Percentiles rank a stretch among this genome's conserved stretches.
Conservation (phyloP, 2,797 vertebrate genomes). For the Yasuhikotakia modesta region DNA sequence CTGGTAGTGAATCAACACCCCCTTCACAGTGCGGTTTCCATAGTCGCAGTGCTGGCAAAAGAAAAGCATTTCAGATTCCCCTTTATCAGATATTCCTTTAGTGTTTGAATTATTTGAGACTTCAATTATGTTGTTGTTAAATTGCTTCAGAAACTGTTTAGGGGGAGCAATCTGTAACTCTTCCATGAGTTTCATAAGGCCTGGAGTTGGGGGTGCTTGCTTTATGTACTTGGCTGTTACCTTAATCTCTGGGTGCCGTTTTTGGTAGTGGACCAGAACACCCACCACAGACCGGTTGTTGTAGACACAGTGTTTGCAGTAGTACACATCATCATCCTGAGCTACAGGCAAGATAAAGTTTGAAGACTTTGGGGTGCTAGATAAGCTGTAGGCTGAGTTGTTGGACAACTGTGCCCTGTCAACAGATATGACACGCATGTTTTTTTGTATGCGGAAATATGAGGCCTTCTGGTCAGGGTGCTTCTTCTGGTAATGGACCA, state of each 20-base stretch:
- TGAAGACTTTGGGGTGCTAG: constrained; percentile 82
- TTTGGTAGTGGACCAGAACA: constrained; percentile 98
- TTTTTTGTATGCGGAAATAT: constrained; percentile 98
- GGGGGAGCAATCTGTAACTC: constrained; percentile 86
- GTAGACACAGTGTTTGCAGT: constrained; percentile 98
- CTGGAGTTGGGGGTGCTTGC: constrained; percentile 91
- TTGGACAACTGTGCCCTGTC: constrained; percentile 84
- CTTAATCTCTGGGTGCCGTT: constrained; percentile 97
- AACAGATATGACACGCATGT: constrained; percentile 93
- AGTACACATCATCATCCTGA: constrained; percentile 89
- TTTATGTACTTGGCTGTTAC: constrained; percentile 99
- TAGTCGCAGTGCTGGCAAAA: constrained; percentile 99
- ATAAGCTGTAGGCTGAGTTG: constrained; percentile 85
- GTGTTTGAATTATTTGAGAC: constrained; percentile 75
- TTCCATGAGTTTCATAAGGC: constrained; percentile 88
- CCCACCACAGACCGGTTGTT: constrained; percentile 98
- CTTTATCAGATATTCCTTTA: constrained; percentile 73
- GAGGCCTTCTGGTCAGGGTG: constrained; percentile 98
- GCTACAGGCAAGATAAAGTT: constrained; percentile 75
- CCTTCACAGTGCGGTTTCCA: constrained; percentile 96
- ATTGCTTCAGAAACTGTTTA: constrained; percentile 84
- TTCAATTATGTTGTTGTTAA: constrained; percentile 81
- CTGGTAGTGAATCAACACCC: constrained; percentile 98
- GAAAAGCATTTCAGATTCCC: constrained; percentile 91
- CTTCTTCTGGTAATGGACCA: constrained; percentile 99